Conservation (phyloP, 2,888 invertebrate species). For the Sarcophaga carnaria region DNA sequence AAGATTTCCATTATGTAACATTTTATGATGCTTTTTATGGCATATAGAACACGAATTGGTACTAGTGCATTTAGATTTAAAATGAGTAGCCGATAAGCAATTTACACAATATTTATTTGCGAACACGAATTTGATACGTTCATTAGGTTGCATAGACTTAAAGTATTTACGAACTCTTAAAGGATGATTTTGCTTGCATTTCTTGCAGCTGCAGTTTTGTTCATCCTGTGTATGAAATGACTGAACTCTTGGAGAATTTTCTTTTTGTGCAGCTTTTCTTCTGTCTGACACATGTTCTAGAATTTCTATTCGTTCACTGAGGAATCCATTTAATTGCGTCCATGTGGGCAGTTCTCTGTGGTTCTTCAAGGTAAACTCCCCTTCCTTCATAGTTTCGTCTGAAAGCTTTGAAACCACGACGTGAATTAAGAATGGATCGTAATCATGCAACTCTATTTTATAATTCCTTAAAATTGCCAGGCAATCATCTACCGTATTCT, state of each 20-base stretch:
- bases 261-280: background rate
- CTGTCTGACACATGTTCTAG: slow-evolving; percentile 10
- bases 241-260: background rate
- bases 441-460: background rate
- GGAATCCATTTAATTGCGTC: background rate
- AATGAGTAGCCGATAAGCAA: background rate
- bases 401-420: background rate
- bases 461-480: background rate
- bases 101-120: slow-evolving; percentile 34
- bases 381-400: slow-evolving; percentile 10
- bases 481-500: background rate
- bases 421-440: slow-evolving; percentile 9
- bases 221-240: too few species aligned
- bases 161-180: slow-evolving; percentile 16
- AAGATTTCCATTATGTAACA: background rate
- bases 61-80: too few species aligned
- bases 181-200: slow-evolving; percentile 18
- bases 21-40: slow-evolving; percentile 6
- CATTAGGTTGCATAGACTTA: background rate
- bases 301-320: background rate
- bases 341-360: slow-evolving; percentile 17
- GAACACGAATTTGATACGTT: slow-evolving; percentile 10
- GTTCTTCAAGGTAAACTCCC: slow-evolving; percentile 10
- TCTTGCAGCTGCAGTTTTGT: background rate
- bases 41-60: background rate